Evolutionary conservation across 2,888 invertebrate genomes (phyloP).

Genomic region (Folsomia candida): DNA sequence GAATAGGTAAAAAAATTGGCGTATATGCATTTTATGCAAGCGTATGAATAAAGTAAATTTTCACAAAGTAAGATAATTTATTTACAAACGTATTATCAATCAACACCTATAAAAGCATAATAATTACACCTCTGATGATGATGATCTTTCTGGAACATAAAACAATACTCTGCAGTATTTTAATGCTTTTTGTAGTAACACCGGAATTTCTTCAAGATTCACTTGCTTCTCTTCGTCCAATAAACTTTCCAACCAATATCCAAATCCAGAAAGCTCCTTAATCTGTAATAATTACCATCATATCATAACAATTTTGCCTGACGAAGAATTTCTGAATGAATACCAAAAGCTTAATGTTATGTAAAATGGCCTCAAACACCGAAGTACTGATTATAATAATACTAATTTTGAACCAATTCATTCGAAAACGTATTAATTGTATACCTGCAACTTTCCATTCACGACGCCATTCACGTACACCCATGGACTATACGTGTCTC

Average conservation of each 20-base stretch:
- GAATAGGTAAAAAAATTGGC: neutral
- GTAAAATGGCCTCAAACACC: neutral
- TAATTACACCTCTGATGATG: neutral
- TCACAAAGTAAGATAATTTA: neutral
- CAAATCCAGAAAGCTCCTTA: constrained; percentile 25
- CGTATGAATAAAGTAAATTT: too few relatives aligned
- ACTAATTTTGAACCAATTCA: neutral
- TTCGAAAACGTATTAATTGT: neutral
- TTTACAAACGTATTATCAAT: neutral
- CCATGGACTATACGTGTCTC: constrained; percentile 24
- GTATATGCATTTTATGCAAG: too few relatives aligned
- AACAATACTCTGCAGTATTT: constrained; percentile 36
- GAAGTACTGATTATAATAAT: neutral
- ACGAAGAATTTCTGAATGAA: too few relatives aligned
- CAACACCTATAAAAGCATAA: too few relatives aligned
- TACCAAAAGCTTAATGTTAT: too few relatives aligned
- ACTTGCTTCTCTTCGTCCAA: neutral
- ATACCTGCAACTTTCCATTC: constrained; percentile 30
- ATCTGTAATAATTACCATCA: constrained; percentile 10
- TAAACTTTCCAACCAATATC: constrained; percentile 25
- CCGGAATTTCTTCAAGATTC: constrained; percentile 4
- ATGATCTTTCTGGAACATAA: constrained; percentile 23
- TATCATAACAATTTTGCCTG: neutral
- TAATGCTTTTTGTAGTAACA: constrained; percentile 22
- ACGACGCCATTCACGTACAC: constrained; percentile 23